A percentile compares a stretch with the other conserved stretches of the same genome.
Evolutionary conservation across 2,888 invertebrate genomes (phyloP).

Genomic region (Phytoseiulus persimilis): DNA sequence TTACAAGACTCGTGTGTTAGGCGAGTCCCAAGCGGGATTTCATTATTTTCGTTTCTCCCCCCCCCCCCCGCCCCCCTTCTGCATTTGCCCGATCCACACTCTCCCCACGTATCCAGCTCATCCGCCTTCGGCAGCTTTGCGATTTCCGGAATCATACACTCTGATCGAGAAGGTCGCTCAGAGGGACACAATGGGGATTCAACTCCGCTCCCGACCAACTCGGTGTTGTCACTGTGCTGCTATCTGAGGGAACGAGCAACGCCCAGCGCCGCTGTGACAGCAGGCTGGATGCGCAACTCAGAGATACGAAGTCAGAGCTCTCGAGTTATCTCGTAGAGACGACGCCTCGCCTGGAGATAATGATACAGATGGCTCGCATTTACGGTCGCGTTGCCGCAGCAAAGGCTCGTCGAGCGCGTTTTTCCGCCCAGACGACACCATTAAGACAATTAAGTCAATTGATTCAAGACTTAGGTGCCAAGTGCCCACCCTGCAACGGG

Average conservation of each 20-base stretch:
- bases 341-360: background rate
- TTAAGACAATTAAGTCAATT: background rate
- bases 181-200: too few species aligned
- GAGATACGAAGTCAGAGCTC: background rate
- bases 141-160: too few species aligned
- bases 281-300: background rate
- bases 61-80: too few species aligned
- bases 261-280: background rate
- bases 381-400: background rate
- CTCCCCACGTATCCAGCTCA: too few species aligned
- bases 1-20: background rate
- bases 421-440: background rate
- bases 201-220: too few species aligned
- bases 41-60: too few species aligned
- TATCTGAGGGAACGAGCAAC: background rate
- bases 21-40: background rate
- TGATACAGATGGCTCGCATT: background rate
- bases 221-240: too few species aligned
- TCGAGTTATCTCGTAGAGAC: background rate
- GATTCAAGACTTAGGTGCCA: background rate
- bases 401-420: background rate
- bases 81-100: too few species aligned
- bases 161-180: too few species aligned
- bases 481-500: background rate
- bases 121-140: too few species aligned